A percentile compares a stretch with the other conserved stretches of the same genome.
Evolutionary conservation across 2,888 invertebrate genomes (phyloP).

Genomic region (Micropterix aruncella): DNA sequence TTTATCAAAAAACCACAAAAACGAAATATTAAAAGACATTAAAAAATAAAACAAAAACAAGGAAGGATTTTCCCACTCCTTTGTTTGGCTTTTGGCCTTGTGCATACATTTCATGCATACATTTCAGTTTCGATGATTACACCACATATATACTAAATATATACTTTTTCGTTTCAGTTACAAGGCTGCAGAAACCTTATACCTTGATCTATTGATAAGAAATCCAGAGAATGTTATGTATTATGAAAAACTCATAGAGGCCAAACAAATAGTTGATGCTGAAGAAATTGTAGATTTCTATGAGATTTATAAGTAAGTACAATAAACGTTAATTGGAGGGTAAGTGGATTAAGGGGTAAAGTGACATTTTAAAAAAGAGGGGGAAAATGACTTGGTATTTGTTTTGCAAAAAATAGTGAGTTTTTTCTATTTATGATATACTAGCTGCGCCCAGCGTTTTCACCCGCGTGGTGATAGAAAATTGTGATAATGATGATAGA

Average conservation of each 20-base stretch:
- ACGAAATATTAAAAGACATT: too few relatives aligned
- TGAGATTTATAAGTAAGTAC: constrained; percentile 47
- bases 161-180: constrained; percentile 28
- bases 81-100: too few relatives aligned
- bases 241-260: constrained; percentile 78
- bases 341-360: not conserved
- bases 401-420: not conserved
- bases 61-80: too few relatives aligned
- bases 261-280: constrained; percentile 56
- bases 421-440: constrained; percentile 2
- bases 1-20: too few relatives aligned
- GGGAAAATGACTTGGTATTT: too few relatives aligned
- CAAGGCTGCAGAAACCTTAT: constrained; percentile 70
- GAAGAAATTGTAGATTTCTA: constrained; percentile 73
- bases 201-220: constrained; percentile 70
- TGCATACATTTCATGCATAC: not conserved
- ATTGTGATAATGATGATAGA: too few relatives aligned
- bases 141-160: constrained; percentile 7
- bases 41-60: too few relatives aligned
- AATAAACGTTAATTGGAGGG: not conserved
- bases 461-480: too few relatives aligned
- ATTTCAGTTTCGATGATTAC: not conserved
- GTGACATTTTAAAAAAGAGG: constrained; percentile 3
- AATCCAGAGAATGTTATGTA: constrained; percentile 96
- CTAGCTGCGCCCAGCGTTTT: too few relatives aligned